A percentile compares a stretch with the other conserved stretches of the same genome.
Conservation (phyloP, 2,888 invertebrate genomes). For the Exephanes ischioxanthus region DNA sequence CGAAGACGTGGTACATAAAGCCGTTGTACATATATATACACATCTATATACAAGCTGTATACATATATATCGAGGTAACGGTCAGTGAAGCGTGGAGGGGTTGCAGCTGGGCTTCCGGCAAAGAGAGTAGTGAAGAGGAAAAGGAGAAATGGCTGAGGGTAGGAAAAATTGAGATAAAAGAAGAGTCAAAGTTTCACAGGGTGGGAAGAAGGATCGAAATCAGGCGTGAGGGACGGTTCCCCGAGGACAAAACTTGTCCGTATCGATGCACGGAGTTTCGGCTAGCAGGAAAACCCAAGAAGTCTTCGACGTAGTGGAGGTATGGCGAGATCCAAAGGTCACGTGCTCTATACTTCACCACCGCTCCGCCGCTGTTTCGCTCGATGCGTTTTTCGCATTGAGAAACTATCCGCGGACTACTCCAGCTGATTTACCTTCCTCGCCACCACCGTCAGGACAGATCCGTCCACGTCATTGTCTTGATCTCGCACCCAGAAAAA, state of each 20-base stretch:
- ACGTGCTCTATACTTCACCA: slow-evolving; percentile 69
- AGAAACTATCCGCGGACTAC: slow-evolving; percentile 71
- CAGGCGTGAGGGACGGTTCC: slow-evolving; percentile 78
- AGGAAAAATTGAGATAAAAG: slow-evolving; percentile 47
- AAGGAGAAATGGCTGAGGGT: slow-evolving; percentile 43
- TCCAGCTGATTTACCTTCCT: not conserved
- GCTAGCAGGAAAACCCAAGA: slow-evolving; percentile 60
- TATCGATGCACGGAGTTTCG: slow-evolving; percentile 71
- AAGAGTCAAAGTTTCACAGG: slow-evolving; percentile 75
- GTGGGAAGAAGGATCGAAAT: slow-evolving; percentile 77
- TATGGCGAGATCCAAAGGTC: slow-evolving; percentile 44
- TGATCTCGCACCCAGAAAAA: too few relatives aligned
- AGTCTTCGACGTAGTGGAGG: slow-evolving; percentile 33
- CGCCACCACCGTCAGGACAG: not conserved
- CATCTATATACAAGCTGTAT: not conserved
- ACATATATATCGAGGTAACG: slow-evolving; percentile 1
- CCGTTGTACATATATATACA: not conserved
- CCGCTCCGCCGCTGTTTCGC: slow-evolving; percentile 72
- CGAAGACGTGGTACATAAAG: slow-evolving; percentile 22
- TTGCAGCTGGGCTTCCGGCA: slow-evolving; percentile 27
- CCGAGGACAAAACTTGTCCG: slow-evolving; percentile 77
- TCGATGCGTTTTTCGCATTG: slow-evolving; percentile 60
- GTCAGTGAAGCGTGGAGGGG: slow-evolving; percentile 29
- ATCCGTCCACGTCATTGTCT: slow-evolving; percentile 28
- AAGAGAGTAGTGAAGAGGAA: slow-evolving; percentile 40